phyloP scores from a whole-genome alignment of 2,888 invertebrate species.

The Limnephilus marmoratus region DNA sequence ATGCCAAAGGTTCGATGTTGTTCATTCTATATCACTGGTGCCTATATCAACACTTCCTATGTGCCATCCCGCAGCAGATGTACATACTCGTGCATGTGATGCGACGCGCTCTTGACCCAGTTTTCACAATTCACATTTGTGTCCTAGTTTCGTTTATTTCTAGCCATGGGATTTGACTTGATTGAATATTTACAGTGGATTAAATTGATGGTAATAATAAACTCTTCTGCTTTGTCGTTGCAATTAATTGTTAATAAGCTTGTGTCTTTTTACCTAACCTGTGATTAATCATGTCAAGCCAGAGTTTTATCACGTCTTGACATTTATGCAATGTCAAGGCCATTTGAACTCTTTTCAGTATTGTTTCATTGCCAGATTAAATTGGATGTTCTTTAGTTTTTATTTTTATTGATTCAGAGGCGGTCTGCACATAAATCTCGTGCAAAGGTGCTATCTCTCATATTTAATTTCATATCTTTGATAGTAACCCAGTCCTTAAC shows the following conservation, averaged over 20 bases:
- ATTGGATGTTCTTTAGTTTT: background rate
- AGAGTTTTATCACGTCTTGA: background rate
- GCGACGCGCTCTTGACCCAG: background rate
- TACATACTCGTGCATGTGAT: background rate
- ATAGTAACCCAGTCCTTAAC: background rate
- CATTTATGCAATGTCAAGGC: background rate
- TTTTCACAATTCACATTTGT: background rate
- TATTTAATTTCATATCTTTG: background rate
- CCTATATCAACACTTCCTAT: background rate
- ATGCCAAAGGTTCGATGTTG: background rate
- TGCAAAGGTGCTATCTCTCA: background rate
- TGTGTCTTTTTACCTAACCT: background rate
- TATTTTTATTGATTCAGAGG: background rate
- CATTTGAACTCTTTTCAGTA: background rate
- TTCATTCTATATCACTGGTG: background rate
- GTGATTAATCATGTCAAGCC: background rate
- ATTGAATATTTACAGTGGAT: slow-evolving; percentile 62
- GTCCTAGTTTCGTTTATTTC: background rate
- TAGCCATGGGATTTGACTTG: slow-evolving; percentile 56
- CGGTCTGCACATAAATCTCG: too few species aligned
- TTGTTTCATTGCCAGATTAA: background rate
- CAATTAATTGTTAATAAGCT: background rate
- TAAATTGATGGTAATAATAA: slow-evolving; percentile 38
- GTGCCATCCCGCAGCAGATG: background rate
- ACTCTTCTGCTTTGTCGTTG: background rate